These are phyloP conservation scores for Zhengitettix transpicula DNA, from an alignment of 2,888 invertebrate genomes.

Conservation along the genomic window DNA sequence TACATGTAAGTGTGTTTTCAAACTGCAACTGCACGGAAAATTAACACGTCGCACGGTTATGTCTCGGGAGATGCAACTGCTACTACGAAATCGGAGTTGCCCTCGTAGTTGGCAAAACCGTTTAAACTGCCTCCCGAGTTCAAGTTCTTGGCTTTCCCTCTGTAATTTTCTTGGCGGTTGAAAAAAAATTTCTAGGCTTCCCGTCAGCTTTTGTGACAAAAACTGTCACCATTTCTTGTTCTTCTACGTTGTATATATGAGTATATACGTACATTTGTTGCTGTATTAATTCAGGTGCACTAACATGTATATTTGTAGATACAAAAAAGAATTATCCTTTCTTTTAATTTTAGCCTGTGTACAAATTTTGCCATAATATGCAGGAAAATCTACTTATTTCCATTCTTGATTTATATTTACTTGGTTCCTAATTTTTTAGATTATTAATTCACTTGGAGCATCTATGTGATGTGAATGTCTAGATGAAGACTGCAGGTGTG, in stretches of 20 bases:
- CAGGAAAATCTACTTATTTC: slow-evolving; percentile 2
- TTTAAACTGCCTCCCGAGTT: too few relatives aligned
- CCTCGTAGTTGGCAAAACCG: too few relatives aligned
- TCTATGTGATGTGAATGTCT: slow-evolving; percentile 1
- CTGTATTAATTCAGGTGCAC: background rate
- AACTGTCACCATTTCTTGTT: too few relatives aligned
- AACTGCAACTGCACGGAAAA: too few relatives aligned
- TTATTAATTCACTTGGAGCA: background rate
- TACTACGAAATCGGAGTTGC: too few relatives aligned
- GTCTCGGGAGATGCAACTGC: too few relatives aligned
- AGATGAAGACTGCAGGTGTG: background rate
- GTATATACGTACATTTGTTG: background rate
- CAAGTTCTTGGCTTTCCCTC: too few relatives aligned
- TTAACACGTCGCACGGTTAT: too few relatives aligned
- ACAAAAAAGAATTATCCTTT: slow-evolving; percentile 3
- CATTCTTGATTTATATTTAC: slow-evolving; percentile 7
- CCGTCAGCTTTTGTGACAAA: too few relatives aligned
- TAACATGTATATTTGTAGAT: slow-evolving; percentile 12
- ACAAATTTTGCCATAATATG: slow-evolving; percentile 9
- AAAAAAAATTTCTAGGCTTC: too few relatives aligned
- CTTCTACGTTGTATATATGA: background rate
- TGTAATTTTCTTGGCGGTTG: too few relatives aligned
- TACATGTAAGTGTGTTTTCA: too few relatives aligned
- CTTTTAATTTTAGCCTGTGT: slow-evolving; percentile 9
- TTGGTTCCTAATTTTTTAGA: slow-evolving; percentile 14